Conservation (phyloP, 2,113 vertebrate genomes). For the Xenopus tropicalis region UCB_Xtro_10.0 CM004446.2:89621501-89622000, state of each 20-base stretch:
- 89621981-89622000: too few relatives aligned
- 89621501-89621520: background rate
- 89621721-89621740: conserved; percentile 87
- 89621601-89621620: conserved; percentile 71
- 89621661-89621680: conserved; percentile 91
- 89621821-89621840: too few relatives aligned
- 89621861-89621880: too few relatives aligned
- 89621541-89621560: background rate
- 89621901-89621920: too few relatives aligned
- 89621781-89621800: too few relatives aligned
- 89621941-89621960: too few relatives aligned
- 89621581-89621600: background rate
- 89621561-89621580: background rate
- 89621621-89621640: conserved; percentile 77
- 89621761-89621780: too few relatives aligned
- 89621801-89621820: too few relatives aligned
- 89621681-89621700: conserved; percentile 89
- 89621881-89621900: too few relatives aligned
- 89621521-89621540: conserved; percentile 23
- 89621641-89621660: conserved; percentile 89
- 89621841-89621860: too few relatives aligned
- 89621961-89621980: too few relatives aligned
- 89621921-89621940: too few relatives aligned
- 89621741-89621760: conserved; percentile 4
- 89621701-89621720: conserved; percentile 86